Conservation (phyloP, 1,140 invertebrate species). For the Dendrolimus kikuchii region DNA sequence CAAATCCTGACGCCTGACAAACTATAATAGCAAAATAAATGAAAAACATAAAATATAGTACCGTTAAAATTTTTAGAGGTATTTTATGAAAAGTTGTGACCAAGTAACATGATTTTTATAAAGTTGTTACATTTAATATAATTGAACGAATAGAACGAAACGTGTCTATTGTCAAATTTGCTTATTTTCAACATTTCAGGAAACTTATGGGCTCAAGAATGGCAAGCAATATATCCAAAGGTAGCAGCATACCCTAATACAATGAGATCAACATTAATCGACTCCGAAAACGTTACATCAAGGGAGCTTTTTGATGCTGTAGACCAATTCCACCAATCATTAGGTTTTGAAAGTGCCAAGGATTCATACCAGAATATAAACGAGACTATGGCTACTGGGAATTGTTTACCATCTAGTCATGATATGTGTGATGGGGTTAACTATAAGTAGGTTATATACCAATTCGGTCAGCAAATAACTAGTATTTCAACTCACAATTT, state of each 20-base stretch:
- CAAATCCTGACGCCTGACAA: too few relatives aligned
- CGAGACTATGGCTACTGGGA: conserved; percentile 34
- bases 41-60: too few relatives aligned
- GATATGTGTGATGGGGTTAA: conserved; percentile 64
- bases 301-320: conserved; percentile 49
- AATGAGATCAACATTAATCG: conserved; percentile 23
- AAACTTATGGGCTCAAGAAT: conserved; percentile 91
- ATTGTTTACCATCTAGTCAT: conserved; percentile 59
- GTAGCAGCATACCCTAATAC: conserved; percentile 77
- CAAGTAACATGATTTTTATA: too few relatives aligned
- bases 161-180: not conserved
- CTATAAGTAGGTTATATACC: conserved; percentile 40
- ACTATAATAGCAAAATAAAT: too few relatives aligned
- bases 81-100: too few relatives aligned
- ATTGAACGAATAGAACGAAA: too few relatives aligned
- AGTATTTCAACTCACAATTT: not conserved
- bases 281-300: conserved; percentile 28
- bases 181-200: conserved; percentile 67
- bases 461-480: not conserved
- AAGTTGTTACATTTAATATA: too few relatives aligned
- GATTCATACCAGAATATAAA: conserved; percentile 49
- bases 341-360: conserved; percentile 51
- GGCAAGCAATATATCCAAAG: conserved; percentile 81
- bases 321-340: conserved; percentile 49
- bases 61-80: too few relatives aligned